Conservation (phyloP, 2,113 vertebrate species). For the Egretta garzetta region DNA sequence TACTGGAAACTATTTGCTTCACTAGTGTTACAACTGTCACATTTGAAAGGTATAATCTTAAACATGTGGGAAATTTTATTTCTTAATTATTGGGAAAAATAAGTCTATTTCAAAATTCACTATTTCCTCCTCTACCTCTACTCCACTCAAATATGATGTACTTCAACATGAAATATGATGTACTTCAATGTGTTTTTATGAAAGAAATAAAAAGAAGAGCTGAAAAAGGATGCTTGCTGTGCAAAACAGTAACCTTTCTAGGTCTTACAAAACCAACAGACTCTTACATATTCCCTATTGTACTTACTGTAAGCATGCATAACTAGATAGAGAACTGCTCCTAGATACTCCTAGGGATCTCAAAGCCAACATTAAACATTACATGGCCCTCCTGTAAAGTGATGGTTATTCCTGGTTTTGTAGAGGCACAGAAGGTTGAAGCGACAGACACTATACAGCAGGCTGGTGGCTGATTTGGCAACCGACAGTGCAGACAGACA, state of each 20-base stretch:
- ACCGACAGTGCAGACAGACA: fast-evolving
- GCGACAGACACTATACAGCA: background rate
- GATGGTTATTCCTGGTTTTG: background rate
- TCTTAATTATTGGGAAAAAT: background rate
- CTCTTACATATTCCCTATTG: background rate
- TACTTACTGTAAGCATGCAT: background rate
- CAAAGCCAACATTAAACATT: background rate
- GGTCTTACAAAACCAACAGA: background rate
- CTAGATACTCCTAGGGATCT: background rate
- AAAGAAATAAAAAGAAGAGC: background rate
- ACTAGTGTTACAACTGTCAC: background rate
- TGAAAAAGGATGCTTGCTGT: background rate
- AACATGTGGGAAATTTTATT: background rate
- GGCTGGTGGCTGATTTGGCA: background rate
- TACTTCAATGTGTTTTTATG: background rate
- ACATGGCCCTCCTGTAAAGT: background rate
- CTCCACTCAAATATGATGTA: background rate
- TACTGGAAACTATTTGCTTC: background rate
- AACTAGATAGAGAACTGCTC: background rate
- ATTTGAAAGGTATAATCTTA: background rate
- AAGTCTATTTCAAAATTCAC: background rate
- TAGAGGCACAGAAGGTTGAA: background rate
- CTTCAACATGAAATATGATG: background rate
- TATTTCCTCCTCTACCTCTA: background rate
- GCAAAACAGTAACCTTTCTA: background rate